Evolutionary conservation across 2,888 invertebrate species (phyloP).

Genomic region (Eubasilissa splendida): DNA sequence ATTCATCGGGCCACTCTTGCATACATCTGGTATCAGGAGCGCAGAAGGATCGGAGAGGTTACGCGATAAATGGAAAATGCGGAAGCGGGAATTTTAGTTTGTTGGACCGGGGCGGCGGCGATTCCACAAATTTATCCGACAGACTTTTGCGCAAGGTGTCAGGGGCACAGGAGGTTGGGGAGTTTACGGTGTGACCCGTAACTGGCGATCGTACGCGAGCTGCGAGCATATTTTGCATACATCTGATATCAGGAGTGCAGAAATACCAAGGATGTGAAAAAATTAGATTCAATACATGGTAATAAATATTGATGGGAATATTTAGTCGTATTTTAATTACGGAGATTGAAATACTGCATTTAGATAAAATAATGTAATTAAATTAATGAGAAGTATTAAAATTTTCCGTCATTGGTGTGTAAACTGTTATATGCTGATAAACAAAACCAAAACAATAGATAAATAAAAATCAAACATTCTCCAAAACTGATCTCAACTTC

Average conservation of each 20-base stretch:
- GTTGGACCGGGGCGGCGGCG: neutral
- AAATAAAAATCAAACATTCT: too few relatives aligned
- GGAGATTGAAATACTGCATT: too few relatives aligned
- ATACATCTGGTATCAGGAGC: slow-evolving; percentile 43
- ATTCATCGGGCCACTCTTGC: slow-evolving; percentile 46
- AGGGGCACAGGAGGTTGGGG: neutral
- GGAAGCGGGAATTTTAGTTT: slow-evolving; percentile 16
- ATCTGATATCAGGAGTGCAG: slow-evolving; percentile 42
- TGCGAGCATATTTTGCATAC: slow-evolving; percentile 40
- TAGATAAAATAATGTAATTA: too few relatives aligned
- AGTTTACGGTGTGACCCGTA: neutral
- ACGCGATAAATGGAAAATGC: slow-evolving; percentile 40
- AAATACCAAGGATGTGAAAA: slow-evolving; percentile 13
- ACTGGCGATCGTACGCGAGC: slow-evolving; percentile 37
- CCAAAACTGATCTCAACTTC: too few relatives aligned
- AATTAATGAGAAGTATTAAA: too few relatives aligned
- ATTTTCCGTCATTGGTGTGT: too few relatives aligned
- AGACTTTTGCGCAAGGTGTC: slow-evolving; percentile 5
- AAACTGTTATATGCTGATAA: too few relatives aligned
- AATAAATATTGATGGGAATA: too few relatives aligned
- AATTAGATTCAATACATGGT: too few relatives aligned
- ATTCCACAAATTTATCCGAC: neutral
- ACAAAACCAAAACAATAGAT: too few relatives aligned
- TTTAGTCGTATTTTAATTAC: too few relatives aligned
- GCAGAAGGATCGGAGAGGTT: slow-evolving; percentile 33